phyloP scores from a whole-genome alignment of 2,113 vertebrate genomes.

The Lichenostomus cassidix region DNA sequence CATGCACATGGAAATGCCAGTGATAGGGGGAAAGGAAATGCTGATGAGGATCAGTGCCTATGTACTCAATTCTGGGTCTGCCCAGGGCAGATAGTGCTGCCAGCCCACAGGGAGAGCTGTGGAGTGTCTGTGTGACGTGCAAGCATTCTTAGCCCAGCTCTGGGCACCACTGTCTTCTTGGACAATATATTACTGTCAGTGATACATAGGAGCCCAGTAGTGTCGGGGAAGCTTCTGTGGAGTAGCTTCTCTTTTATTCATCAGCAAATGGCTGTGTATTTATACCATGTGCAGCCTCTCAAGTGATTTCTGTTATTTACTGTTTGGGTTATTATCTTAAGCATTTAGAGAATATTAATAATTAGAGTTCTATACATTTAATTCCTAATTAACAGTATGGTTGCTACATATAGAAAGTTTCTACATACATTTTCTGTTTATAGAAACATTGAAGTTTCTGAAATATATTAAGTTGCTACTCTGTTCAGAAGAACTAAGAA shows the following conservation, averaged over 20 bases:
- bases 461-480: not conserved
- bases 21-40: not conserved
- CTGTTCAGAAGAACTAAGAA: not conserved
- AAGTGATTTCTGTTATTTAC: not conserved
- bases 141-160: not conserved
- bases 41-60: not conserved
- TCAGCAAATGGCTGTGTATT: not conserved
- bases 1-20: not conserved
- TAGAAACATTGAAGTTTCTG: not conserved
- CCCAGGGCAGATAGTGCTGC: not conserved
- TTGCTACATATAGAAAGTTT: not conserved
- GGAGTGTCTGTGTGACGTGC: too few relatives aligned
- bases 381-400: not conserved
- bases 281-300: not conserved
- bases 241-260: not conserved
- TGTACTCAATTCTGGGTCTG: not conserved
- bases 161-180: not conserved
- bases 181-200: not conserved
- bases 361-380: not conserved
- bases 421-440: not conserved
- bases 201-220: fast-evolving
- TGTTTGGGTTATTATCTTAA: not conserved
- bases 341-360: not conserved
- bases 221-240: not conserved
- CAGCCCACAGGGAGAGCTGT: not conserved